Percentiles rank a stretch among this genome's conserved stretches.
These are phyloP conservation scores for Melospiza melodia DNA, from an alignment of 2,113 vertebrate genomes.

Conservation along the genomic window DNA sequence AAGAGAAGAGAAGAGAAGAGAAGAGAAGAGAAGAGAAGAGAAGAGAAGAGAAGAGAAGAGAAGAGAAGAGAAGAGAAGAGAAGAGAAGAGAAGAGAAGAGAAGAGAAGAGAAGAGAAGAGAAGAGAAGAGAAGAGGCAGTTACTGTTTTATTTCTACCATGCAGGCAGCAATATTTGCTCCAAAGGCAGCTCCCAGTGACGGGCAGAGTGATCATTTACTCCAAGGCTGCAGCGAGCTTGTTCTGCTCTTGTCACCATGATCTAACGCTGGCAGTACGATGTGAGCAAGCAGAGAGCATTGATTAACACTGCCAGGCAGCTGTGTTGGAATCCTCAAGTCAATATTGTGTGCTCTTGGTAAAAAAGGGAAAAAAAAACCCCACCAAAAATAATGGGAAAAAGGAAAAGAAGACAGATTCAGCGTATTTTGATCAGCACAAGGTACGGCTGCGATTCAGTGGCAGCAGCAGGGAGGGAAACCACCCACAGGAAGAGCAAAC, in stretches of 20 bases:
- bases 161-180: neutral
- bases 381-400: neutral
- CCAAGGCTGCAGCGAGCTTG: neutral
- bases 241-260: slow-evolving; percentile 18
- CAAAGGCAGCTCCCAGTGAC: neutral
- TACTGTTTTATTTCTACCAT: neutral
- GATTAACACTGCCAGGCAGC: slow-evolving; percentile 17
- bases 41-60: neutral
- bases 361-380: accelerated
- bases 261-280: neutral
- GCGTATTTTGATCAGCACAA: neutral
- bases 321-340: neutral
- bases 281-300: slow-evolving; percentile 26
- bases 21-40: neutral
- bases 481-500: neutral
- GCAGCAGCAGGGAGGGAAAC: neutral
- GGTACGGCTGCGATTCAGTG: neutral
- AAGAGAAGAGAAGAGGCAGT: neutral
- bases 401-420: neutral
- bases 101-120: neutral
- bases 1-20: neutral
- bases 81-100: neutral
- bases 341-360: neutral
- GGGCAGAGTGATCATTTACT: neutral
- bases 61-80: too few relatives aligned